phyloP scores from a whole-genome alignment of 2,113 vertebrate species.

The human region GRCh38 chr3:70672501-70673000 shows the following conservation, averaged over 20 bases:
- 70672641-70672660: neutral
- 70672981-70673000: neutral
- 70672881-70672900: neutral
- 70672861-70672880: neutral
- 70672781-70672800: no score
- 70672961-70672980: neutral
- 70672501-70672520: neutral
- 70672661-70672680: neutral
- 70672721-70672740: neutral
- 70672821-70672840: neutral
- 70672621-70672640: neutral
- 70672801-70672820: neutral
- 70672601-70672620: neutral
- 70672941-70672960: neutral
- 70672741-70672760: neutral
- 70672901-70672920: neutral
- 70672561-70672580: neutral
- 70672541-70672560: neutral
- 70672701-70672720: no score
- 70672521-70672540: neutral
- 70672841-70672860: neutral
- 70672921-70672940: neutral
- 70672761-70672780: accelerated
- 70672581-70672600: neutral
- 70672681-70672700: neutral